Evolutionary conservation across 2,797 vertebrate genomes (phyloP), one percentile per base, ranked within the genome.

Genomic region (Ciconia nigra): DNA sequence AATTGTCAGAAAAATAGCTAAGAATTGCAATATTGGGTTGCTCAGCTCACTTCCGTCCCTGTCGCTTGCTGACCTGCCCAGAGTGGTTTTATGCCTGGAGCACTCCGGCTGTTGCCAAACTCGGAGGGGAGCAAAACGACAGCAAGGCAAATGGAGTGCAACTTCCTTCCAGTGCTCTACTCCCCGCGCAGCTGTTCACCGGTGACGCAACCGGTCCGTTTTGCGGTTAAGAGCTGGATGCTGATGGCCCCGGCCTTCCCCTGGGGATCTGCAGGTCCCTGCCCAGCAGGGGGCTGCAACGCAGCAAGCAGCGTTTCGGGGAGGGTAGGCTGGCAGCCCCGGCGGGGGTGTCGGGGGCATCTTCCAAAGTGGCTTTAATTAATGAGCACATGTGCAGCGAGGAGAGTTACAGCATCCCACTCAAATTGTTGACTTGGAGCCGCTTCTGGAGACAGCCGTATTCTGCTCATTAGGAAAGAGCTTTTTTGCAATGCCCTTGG

Each of bases 321-420:
- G 67, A 95, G 83, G 94, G 71, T 85, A 77, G 72, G 96, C 83
- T 96, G 90, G 90, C 90, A 97, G 95, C 79, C 84, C 96, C 26
- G 25, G 94, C 66, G 71, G 93, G 93, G 96, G 94, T 95, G 93
- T 89, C 70, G 16, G 61, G 95, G 96, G 95, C 96, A 93, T 90
- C 95, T 97, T 98, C 92, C 91, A 94, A 93, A 97, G 93, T 95
- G 94, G 93, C 87, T 96, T 96, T 97, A 97, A 97, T 98, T 97
- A 98, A 97, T 78, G 93, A 96, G 94, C 96, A 96, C 96, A 97
- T 95, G 95, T 97, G 94, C 93, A 80, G 89, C 3, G 19, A 96
- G 91, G 72, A 97, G 96, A 97, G 90, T 94, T 97, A 95, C 87
- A 96, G 89, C 96, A 96, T 96, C 97, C 97, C 96, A 98, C 96